These are phyloP conservation scores for Crepidodera aurea DNA, from an alignment of 2,888 invertebrate species.

Conservation along the genomic window DNA sequence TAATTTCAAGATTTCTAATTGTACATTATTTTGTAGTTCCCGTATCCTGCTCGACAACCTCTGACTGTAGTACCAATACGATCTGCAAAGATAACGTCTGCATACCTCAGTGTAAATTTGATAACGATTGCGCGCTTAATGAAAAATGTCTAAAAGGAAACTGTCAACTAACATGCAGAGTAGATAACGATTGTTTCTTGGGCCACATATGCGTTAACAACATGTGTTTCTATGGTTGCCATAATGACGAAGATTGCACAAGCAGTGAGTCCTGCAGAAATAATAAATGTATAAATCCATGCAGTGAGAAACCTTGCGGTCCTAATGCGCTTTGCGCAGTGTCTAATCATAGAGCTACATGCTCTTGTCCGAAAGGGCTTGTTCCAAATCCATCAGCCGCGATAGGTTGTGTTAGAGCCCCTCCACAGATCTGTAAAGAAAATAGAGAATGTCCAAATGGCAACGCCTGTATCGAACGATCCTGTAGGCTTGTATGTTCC, in stretches of 20 bases:
- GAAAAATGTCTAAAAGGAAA: constrained; percentile 85
- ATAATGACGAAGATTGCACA: constrained; percentile 86
- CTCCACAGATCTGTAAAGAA: constrained; percentile 76
- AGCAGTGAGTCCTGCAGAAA: constrained; percentile 82
- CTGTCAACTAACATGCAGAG: constrained; percentile 88
- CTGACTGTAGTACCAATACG: constrained; percentile 76
- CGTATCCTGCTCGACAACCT: constrained; percentile 73
- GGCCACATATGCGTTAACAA: constrained; percentile 89
- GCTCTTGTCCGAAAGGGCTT: constrained; percentile 79
- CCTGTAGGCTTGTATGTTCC: constrained; percentile 82
- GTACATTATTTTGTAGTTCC: constrained; percentile 69
- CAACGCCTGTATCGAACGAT: constrained; percentile 75
- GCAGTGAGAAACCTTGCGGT: constrained; percentile 80
- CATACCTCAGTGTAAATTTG: constrained; percentile 75
- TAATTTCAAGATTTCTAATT: too few relatives aligned
- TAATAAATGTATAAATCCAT: constrained; percentile 83
- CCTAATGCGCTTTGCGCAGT: constrained; percentile 85
- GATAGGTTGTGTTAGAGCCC: constrained; percentile 85
- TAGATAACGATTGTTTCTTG: constrained; percentile 91
- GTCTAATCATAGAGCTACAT: constrained; percentile 81
- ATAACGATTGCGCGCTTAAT: constrained; percentile 87
- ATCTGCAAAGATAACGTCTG: constrained; percentile 85
- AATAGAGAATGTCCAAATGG: constrained; percentile 76
- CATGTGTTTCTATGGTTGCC: constrained; percentile 86
- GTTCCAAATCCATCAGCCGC: constrained; percentile 90